These are phyloP conservation scores for Chrysoperla carnea DNA, from an alignment of 1,140 invertebrate genomes.

Conservation along the genomic window DNA sequence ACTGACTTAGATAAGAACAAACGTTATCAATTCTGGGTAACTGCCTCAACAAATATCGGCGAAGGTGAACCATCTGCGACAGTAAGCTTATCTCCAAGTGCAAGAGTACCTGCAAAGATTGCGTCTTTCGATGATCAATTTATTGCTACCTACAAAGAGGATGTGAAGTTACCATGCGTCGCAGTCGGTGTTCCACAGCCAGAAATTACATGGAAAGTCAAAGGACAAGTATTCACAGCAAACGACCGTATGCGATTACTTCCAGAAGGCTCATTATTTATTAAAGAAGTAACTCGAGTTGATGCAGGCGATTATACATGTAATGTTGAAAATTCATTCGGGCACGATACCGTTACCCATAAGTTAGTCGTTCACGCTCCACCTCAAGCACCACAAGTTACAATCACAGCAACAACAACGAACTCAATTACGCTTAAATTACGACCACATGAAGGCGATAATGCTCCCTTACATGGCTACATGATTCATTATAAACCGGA, in stretches of 20 bases:
- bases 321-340: slow-evolving; percentile 82
- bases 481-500: slow-evolving; percentile 86
- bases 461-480: slow-evolving; percentile 63
- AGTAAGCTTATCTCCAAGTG: slow-evolving; percentile 63
- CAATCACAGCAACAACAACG: slow-evolving; percentile 60
- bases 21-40: slow-evolving; percentile 88
- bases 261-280: slow-evolving; percentile 77
- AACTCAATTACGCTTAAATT: slow-evolving; percentile 65
- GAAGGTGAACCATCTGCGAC: slow-evolving; percentile 79
- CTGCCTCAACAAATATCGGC: slow-evolving; percentile 80
- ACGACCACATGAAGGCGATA: slow-evolving; percentile 53
- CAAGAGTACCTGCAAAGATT: slow-evolving; percentile 80
- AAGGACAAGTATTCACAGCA: slow-evolving; percentile 26
- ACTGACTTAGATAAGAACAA: slow-evolving; percentile 61
- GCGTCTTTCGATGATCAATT: slow-evolving; percentile 84
- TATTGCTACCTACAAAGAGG: slow-evolving; percentile 77
- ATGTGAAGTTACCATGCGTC: slow-evolving; percentile 77
- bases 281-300: slow-evolving; percentile 71
- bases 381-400: slow-evolving; percentile 60
- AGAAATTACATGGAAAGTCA: slow-evolving; percentile 70
- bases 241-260: slow-evolving; percentile 61
- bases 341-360: slow-evolving; percentile 81
- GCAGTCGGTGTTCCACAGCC: slow-evolving; percentile 79
- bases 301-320: slow-evolving; percentile 86
- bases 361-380: slow-evolving; percentile 72